phyloP scores from a whole-genome alignment of 2,113 vertebrate genomes.

The rat (Rattus norvegicus) region DNA sequence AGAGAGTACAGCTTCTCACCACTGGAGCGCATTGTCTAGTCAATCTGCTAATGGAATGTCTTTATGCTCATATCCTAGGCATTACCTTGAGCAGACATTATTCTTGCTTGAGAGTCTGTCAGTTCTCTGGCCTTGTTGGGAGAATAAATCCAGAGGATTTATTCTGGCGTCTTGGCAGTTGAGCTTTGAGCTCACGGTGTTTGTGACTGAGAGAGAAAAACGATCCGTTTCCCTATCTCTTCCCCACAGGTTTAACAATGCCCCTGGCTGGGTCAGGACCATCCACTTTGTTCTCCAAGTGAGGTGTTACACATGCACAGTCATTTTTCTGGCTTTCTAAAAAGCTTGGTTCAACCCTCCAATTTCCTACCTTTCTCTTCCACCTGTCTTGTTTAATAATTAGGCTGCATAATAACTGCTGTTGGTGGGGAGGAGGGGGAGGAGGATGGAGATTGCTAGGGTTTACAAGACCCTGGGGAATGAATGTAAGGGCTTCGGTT shows the following conservation, averaged over 20 bases:
- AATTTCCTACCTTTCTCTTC: constrained; percentile 59
- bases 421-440: constrained; percentile 19
- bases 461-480: neutral
- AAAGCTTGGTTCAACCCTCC: constrained; percentile 50
- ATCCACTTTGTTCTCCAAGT: constrained; percentile 66
- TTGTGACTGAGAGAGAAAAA: constrained; percentile 62
- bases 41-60: constrained; percentile 47
- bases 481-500: neutral
- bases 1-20: neutral
- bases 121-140: constrained; percentile 60
- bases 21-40: neutral
- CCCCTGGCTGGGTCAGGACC: constrained; percentile 40
- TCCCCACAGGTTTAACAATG: constrained; percentile 63
- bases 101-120: constrained; percentile 48
- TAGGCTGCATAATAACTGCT: constrained; percentile 67
- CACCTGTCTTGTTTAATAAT: constrained; percentile 75
- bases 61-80: constrained; percentile 49
- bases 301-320: constrained; percentile 38
- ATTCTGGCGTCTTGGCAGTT: constrained; percentile 67
- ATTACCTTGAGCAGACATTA: constrained; percentile 45
- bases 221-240: constrained; percentile 62
- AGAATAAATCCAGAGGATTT: constrained; percentile 70
- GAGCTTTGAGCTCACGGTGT: constrained; percentile 56
- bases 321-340: constrained; percentile 75
- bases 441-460: neutral